These are phyloP conservation scores for Tridacna crocea DNA, from an alignment of 2,888 invertebrate genomes.

Conservation along the genomic window DNA sequence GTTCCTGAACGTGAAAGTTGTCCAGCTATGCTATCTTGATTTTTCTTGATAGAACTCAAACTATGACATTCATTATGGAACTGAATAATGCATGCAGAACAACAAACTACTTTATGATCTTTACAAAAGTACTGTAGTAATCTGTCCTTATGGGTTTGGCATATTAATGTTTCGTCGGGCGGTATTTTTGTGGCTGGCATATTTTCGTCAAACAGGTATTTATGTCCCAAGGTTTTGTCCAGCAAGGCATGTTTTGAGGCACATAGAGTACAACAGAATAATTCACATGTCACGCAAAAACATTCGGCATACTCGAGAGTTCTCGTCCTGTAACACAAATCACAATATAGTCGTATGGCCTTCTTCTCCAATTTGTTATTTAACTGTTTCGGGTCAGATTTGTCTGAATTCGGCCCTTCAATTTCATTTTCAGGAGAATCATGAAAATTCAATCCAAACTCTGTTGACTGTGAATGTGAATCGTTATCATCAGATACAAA, in stretches of 20 bases:
- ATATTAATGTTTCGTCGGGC: background rate
- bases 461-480: too few species aligned
- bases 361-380: too few species aligned
- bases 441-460: too few species aligned
- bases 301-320: slow-evolving; percentile 1
- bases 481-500: too few species aligned
- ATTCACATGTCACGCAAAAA: slow-evolving; percentile 14
- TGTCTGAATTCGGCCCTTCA: too few species aligned
- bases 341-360: background rate
- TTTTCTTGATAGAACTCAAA: background rate
- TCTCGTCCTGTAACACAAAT: background rate
- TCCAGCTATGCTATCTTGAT: background rate
- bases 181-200: background rate
- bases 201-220: background rate
- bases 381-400: too few species aligned
- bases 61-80: background rate
- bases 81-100: slow-evolving; percentile 4
- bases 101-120: background rate
- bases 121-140: background rate
- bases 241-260: background rate
- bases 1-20: background rate
- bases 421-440: too few species aligned
- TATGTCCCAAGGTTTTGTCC: background rate
- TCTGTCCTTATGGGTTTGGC: background rate
- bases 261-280: slow-evolving; percentile 9